Evolutionary conservation across 2,797 vertebrate species (phyloP), one percentile per base, ranked within the genome.

Genomic region (Coranthus polyacanthus): DNA sequence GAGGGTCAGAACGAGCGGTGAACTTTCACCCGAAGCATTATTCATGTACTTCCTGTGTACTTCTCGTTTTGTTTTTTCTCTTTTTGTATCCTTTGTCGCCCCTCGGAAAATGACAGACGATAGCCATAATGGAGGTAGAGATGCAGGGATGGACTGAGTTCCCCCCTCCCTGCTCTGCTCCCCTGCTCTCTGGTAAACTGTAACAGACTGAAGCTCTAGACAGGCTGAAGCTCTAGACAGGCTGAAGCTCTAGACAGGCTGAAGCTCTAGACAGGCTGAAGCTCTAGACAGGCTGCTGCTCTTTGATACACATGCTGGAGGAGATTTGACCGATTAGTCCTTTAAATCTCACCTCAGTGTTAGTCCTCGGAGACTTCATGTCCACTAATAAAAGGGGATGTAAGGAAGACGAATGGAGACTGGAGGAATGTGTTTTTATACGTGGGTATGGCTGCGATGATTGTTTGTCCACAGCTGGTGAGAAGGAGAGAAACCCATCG

Each of bases 1-100:
- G 65, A 61, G 34, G 65, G 65, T 72, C 54, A 52, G 26, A 87
- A 88, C 84, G 75, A 89, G 63, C 2, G 87, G 89, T 89, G 89
- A 82, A 52, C 44, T 59, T 88, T 89, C 88, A 88, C 89, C 88
- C 6, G 80, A 89, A 79, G 60, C 79, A 75, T 75, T 64, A 39
- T 59, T 68, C 57, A 38, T 45, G 58, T 55, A 66, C 26, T 73
- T 72, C 50, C 61, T 24, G 51, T 81, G 70, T 54, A 26, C 52
- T 20, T 60, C 16, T 64, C 37, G 10, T 60, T 49, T 64, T 38
- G 12, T 57, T 45, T 78, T 51, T 29, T 41, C 45, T 51, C 32
- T 63, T 72, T 72, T 9, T 32, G 3, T 26, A 32, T 32, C 29
- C 29, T 32, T 32, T 32, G 22, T 68, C 58, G 24, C 68, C 77